Evolutionary conservation across 2,888 invertebrate genomes (phyloP).

Genomic region (Orthonevra nobilis): DNA sequence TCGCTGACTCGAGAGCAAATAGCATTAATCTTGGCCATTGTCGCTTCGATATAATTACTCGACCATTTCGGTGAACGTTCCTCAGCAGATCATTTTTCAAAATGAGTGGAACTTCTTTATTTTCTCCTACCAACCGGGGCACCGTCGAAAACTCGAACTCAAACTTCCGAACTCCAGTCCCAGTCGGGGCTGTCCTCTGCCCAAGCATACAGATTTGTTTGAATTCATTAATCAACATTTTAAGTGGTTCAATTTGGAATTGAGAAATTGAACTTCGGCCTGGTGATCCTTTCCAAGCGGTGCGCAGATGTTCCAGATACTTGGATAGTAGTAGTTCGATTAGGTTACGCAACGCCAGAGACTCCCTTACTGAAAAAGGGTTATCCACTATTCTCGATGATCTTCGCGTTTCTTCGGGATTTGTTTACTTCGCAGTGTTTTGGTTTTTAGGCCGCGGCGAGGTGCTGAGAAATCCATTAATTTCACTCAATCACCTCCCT

Average conservation of each 20-base stretch:
- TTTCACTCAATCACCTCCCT: conserved; percentile 68
- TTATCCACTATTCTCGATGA: conserved; percentile 28
- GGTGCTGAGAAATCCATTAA: conserved; percentile 68
- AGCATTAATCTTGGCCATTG: conserved; percentile 69
- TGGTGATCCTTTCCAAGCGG: conserved; percentile 43
- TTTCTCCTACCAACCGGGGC: too few relatives aligned
- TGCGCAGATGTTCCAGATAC: conserved; percentile 44
- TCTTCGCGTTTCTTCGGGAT: conserved; percentile 31
- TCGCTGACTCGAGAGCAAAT: conserved; percentile 49
- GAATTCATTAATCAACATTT: conserved; percentile 68
- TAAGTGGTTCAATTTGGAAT: conserved; percentile 69
- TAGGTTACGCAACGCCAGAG: neutral
- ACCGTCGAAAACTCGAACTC: conserved; percentile 6
- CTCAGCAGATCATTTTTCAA: conserved; percentile 79
- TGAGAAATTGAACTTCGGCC: conserved; percentile 61
- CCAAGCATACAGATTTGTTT: conserved; percentile 40
- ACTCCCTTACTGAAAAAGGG: conserved; percentile 24
- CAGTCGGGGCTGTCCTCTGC: conserved; percentile 29
- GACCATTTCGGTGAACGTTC: conserved; percentile 76
- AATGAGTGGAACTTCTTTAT: conserved; percentile 11
- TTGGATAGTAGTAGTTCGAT: too few relatives aligned
- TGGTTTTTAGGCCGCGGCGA: conserved; percentile 30
- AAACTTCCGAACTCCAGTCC: conserved; percentile 50
- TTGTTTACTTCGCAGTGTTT: conserved; percentile 62
- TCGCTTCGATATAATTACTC: conserved; percentile 75